Percentiles rank a stretch among this genome's conserved stretches.
Evolutionary conservation across 2,888 invertebrate species (phyloP).

Genomic region (Cosmopolites sordidus): DNA sequence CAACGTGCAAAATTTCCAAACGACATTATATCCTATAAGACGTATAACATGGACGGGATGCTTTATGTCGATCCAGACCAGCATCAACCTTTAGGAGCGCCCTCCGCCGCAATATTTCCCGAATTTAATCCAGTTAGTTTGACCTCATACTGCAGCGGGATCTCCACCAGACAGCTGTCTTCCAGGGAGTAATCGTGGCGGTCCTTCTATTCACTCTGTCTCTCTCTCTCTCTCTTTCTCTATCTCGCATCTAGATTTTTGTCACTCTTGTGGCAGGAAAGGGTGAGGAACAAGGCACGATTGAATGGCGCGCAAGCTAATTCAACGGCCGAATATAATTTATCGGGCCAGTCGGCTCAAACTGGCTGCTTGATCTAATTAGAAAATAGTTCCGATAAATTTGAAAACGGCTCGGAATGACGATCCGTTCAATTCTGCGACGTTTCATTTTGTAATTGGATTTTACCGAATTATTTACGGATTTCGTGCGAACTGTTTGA

Average conservation of each 20-base stretch:
- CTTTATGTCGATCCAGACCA: background rate
- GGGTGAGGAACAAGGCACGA: too few species aligned
- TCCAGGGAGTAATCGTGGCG: slow-evolving; percentile 8
- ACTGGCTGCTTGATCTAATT: slow-evolving; percentile 20
- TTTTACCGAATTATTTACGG: too few species aligned
- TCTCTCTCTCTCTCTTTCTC: too few species aligned
- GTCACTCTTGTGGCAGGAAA: too few species aligned
- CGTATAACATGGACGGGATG: background rate
- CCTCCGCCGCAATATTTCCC: slow-evolving; percentile 1
- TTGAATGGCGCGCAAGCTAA: slow-evolving; percentile 4
- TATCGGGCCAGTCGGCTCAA: slow-evolving; percentile 14
- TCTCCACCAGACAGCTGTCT: slow-evolving; percentile 8
- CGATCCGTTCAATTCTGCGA: too few species aligned
- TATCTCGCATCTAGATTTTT: too few species aligned
- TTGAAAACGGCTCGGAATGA: too few species aligned
- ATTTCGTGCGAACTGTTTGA: too few species aligned
- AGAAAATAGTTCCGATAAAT: slow-evolving; percentile 25
- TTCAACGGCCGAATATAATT: slow-evolving; percentile 16
- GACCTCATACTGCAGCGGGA: slow-evolving; percentile 4
- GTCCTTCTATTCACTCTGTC: too few species aligned
- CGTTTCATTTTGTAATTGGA: too few species aligned
- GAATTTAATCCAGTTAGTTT: slow-evolving; percentile 3
- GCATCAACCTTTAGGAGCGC: background rate
- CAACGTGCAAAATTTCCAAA: too few species aligned
- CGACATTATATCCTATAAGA: too few species aligned